Conservation (phyloP, 2,888 invertebrate species). For the Cheilosia impressa region DNA sequence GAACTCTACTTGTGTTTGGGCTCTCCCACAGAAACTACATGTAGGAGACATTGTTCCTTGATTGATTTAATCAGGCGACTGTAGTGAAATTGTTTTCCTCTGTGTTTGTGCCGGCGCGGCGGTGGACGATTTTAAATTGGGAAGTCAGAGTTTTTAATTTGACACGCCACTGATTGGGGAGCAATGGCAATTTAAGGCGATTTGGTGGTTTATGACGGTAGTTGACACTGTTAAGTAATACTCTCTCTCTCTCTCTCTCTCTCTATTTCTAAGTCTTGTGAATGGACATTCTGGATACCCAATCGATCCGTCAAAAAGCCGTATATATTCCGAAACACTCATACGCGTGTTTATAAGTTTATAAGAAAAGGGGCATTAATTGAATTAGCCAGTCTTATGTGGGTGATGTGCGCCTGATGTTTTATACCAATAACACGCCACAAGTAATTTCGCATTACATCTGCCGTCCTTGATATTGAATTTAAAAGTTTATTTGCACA, state of each 20-base stretch:
- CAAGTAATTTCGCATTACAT: slow-evolving; percentile 5
- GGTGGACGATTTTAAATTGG: neutral
- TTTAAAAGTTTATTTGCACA: slow-evolving; percentile 28
- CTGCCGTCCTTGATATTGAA: slow-evolving; percentile 34
- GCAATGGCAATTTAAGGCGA: slow-evolving; percentile 45
- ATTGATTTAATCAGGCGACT: slow-evolving; percentile 57
- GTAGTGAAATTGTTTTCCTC: slow-evolving; percentile 25
- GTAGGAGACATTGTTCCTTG: slow-evolving; percentile 28
- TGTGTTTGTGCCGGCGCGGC: neutral
- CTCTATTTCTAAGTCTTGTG: neutral
- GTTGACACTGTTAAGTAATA: neutral
- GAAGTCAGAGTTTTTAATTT: slow-evolving; percentile 21
- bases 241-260: too few species aligned
- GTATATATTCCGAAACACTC: neutral
- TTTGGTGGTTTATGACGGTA: slow-evolving; percentile 3
- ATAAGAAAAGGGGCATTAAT: neutral
- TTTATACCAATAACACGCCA: neutral
- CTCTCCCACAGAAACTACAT: neutral
- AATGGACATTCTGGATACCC: neutral
- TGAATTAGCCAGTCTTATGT: neutral
- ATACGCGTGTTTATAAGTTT: neutral
- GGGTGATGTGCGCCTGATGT: neutral
- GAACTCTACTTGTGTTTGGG: slow-evolving; percentile 9
- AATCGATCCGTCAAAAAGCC: neutral
- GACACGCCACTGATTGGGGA: slow-evolving; percentile 30